phyloP scores from a whole-genome alignment of 1,140 invertebrate species.

The Nixonia krombeini region DNA sequence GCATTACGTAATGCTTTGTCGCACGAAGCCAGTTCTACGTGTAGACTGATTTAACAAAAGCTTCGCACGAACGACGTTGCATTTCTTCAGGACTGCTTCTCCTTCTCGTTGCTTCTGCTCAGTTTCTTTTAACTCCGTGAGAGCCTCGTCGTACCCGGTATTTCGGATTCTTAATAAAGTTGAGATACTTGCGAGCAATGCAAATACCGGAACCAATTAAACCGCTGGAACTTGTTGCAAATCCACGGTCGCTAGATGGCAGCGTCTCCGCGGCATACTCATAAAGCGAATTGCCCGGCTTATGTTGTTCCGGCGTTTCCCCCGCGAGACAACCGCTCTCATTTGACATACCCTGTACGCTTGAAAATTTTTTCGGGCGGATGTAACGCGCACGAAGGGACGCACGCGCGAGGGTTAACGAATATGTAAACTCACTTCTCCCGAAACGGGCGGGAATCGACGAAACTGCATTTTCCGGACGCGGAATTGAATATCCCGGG shows the following conservation, averaged over 20 bases:
- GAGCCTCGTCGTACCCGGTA: background rate
- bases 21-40: conserved; percentile 5
- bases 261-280: conserved; percentile 8
- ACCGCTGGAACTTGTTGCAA: conserved; percentile 23
- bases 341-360: no score
- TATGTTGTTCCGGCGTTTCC: no score
- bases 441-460: no score
- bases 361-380: no score
- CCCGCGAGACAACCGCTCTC: no score
- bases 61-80: conserved; percentile 11
- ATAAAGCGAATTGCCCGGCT: background rate
- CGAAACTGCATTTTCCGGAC: no score
- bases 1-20: conserved; percentile 43
- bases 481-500: no score
- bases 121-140: background rate
- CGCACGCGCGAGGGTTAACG: no score
- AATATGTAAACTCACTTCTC: no score
- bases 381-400: no score
- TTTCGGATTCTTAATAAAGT: conserved; percentile 36
- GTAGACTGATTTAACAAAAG: conserved; percentile 17
- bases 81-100: no score
- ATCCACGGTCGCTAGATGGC: conserved; percentile 8
- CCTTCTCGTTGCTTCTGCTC: conserved; percentile 5
- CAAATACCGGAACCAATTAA: conserved; percentile 35
- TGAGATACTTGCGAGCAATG: conserved; percentile 10